phyloP scores from a whole-genome alignment of 2,888 invertebrate species.

The Polyommatus iphigenia region DNA sequence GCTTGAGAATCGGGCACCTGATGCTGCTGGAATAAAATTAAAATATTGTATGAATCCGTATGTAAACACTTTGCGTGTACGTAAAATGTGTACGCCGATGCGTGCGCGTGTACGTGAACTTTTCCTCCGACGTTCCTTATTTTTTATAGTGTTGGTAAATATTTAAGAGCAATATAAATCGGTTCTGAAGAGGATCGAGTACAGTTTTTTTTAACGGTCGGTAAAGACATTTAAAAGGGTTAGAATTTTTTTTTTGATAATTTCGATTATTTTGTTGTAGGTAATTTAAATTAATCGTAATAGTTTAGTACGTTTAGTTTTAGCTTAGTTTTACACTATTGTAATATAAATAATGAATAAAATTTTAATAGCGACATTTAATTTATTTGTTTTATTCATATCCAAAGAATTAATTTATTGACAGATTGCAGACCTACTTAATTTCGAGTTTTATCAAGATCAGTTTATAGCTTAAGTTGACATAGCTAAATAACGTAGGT shows the following conservation, averaged over 20 bases:
- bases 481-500: too few species aligned
- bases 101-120: background rate
- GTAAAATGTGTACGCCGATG: background rate
- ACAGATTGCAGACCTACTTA: background rate
- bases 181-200: background rate
- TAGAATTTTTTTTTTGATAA: background rate
- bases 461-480: too few species aligned
- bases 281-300: background rate
- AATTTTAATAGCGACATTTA: background rate
- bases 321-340: background rate
- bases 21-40: background rate
- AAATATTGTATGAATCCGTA: background rate
- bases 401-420: background rate
- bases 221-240: background rate
- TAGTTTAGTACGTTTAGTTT: background rate
- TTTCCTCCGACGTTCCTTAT: background rate
- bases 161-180: background rate
- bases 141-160: background rate
- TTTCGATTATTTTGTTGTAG: background rate
- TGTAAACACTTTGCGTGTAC: background rate
- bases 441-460: background rate
- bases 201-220: too few species aligned
- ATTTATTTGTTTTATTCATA: conserved; percentile 3
- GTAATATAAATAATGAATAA: background rate
- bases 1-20: background rate